Evolutionary conservation across 2,888 invertebrate genomes (phyloP).

Genomic region (Epistrophe eligans): DNA sequence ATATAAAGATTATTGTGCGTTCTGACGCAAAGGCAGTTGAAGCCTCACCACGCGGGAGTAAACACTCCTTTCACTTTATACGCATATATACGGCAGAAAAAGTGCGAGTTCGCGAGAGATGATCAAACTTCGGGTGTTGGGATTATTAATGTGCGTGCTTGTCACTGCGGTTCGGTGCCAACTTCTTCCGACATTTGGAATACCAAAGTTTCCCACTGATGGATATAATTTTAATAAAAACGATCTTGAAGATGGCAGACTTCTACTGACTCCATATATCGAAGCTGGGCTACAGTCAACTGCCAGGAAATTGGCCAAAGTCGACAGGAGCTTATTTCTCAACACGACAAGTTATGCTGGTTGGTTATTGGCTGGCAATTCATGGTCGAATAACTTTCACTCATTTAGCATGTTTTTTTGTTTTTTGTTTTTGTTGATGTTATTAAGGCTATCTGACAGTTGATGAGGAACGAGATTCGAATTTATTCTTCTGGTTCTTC

Average conservation of each 20-base stretch:
- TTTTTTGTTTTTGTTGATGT: background rate
- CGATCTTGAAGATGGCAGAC: slow-evolving; percentile 71
- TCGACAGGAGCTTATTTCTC: slow-evolving; percentile 80
- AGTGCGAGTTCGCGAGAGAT: slow-evolving; percentile 28
- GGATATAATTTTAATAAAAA: slow-evolving; percentile 54
- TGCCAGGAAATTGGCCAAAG: slow-evolving; percentile 78
- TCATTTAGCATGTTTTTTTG: slow-evolving; percentile 8
- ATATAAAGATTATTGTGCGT: slow-evolving; percentile 71
- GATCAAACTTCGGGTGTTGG: slow-evolving; percentile 30
- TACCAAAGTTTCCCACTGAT: slow-evolving; percentile 68
- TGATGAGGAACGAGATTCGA: slow-evolving; percentile 89
- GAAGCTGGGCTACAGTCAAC: slow-evolving; percentile 78
- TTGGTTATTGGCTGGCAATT: slow-evolving; percentile 75
- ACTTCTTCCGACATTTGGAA: slow-evolving; percentile 74
- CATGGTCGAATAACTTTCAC: slow-evolving; percentile 52
- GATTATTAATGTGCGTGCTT: slow-evolving; percentile 39
- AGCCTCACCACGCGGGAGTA: slow-evolving; percentile 61
- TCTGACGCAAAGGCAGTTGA: slow-evolving; percentile 65
- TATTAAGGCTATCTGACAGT: slow-evolving; percentile 87
- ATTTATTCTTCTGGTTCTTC: slow-evolving; percentile 94
- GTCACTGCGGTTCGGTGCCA: slow-evolving; percentile 49
- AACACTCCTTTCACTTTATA: slow-evolving; percentile 34
- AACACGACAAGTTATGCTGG: slow-evolving; percentile 85
- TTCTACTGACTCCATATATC: slow-evolving; percentile 84
- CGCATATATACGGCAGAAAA: background rate